Evolutionary conservation across 2,888 invertebrate species (phyloP), one percentile per base, ranked within the genome.

Genomic region (Coenonympha arcania): DNA sequence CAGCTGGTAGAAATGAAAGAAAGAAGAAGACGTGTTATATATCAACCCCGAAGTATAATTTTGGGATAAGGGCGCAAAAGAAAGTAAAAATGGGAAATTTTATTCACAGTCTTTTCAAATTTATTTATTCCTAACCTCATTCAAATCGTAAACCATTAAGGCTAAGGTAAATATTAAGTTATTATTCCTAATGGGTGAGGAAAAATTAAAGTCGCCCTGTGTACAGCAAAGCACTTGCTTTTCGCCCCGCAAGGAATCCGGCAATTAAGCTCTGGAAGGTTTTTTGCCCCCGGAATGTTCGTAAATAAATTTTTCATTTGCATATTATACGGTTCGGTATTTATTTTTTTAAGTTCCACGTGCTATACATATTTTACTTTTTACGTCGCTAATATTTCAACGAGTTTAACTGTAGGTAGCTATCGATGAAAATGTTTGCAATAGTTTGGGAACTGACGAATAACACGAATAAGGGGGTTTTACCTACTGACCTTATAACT

Each of bases 241-340:
- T 55, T 48, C 33, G 46, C 48, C 36, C 48, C 52, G 36, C 43
- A 50, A 51, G 50, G 57, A 51, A 57, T 57, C 53, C 48, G 50
- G 56, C 55, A 56, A 56, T 57, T 57, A 57, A 55, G 47, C 51
- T 50, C 48, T 48, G 52, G 49, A 50, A 50, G 46, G 50, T 40
- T 55, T 54, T n/a, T 53, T 30, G 40, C 55, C 34, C 48, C 48
- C 31, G 49, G 48, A 49, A 55, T 57, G 55, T 51, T 55, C 53
- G 39, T 55, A 53, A 55, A 55, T 55, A 53, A 40, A 47, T 48
- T 55, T 50, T 47, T 45, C 50, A 53, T 53, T 50, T 53, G 44
- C 53, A 55, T 55, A 53, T 45, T 53, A 45, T 48, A 46, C 49
- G 47, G 36, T 8, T 47, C 36, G 46, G 50, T 42, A 52, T 55